phyloP scores from a whole-genome alignment of 2,797 vertebrate species.

The Etheostoma nigrum region DNA sequence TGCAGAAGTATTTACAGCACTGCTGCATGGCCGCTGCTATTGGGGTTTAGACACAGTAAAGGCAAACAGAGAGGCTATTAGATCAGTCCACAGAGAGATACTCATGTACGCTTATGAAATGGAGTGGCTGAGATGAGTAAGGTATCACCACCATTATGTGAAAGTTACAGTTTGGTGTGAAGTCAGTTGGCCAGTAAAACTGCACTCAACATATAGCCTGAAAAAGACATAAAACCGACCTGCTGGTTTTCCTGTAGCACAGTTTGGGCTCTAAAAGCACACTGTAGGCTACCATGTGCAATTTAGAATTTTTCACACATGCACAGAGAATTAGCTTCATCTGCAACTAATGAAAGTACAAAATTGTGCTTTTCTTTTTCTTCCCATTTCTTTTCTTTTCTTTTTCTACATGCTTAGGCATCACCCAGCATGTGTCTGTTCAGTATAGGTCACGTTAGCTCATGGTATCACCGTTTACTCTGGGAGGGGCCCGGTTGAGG shows the following conservation, averaged over 20 bases:
- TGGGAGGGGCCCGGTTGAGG: conserved; percentile 73
- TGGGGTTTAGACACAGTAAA: conserved; percentile 58
- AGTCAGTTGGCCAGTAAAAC: conserved; percentile 69
- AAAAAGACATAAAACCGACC: conserved; percentile 47
- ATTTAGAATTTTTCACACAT: conserved; percentile 12
- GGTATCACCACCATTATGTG: conserved; percentile 75
- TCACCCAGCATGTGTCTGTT: conserved; percentile 44
- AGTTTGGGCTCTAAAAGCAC: conserved; percentile 8
- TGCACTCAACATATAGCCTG: conserved; percentile 58
- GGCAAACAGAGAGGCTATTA: conserved; percentile 67
- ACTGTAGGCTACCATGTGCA: background rate
- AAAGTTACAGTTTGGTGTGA: conserved; percentile 85
- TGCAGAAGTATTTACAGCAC: conserved; percentile 54
- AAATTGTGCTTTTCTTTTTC: background rate
- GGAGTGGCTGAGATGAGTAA: conserved; percentile 70
- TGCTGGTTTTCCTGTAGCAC: conserved; percentile 13
- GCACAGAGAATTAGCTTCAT: background rate
- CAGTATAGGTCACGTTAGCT: conserved; percentile 52
- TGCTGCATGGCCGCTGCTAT: conserved; percentile 35
- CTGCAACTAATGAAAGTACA: background rate
- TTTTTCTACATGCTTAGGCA: conserved; percentile 33
- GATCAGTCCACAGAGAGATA: conserved; percentile 68
- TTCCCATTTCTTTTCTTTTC: conserved; percentile 4
- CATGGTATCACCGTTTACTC: conserved; percentile 61
- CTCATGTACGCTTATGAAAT: conserved; percentile 72